Evolutionary conservation across 2,113 vertebrate species (phyloP).

Genomic region (Boulengeromyrus knoepffleri): DNA sequence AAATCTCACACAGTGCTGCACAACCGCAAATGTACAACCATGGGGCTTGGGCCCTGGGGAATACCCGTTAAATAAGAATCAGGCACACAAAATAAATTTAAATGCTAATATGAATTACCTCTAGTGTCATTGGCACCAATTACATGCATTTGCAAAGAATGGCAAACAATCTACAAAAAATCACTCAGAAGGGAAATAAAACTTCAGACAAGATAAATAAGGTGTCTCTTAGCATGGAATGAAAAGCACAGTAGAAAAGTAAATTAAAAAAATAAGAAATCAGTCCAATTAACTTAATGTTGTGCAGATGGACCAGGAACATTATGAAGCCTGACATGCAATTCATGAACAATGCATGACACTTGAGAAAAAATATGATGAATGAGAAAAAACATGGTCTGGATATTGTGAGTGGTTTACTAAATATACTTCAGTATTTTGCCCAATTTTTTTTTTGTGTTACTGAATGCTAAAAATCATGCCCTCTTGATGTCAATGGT

Average conservation of each 20-base stretch:
- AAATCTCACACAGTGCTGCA: background rate
- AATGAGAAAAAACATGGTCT: background rate
- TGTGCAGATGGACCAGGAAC: background rate
- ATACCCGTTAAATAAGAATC: background rate
- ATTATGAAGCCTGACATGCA: background rate
- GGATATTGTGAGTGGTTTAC: background rate
- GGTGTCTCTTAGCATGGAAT: background rate
- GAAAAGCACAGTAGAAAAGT: background rate
- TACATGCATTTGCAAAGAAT: background rate
- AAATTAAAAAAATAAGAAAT: background rate
- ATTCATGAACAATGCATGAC: background rate
- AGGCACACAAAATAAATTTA: background rate
- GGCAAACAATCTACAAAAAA: background rate
- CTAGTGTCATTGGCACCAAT: background rate
- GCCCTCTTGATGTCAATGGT: background rate
- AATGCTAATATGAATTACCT: background rate
- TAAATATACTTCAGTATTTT: background rate
- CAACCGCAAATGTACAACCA: background rate
- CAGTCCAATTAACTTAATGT: background rate
- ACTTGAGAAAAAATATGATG: background rate
- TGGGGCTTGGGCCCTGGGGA: background rate
- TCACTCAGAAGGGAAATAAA: background rate
- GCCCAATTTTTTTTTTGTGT: background rate
- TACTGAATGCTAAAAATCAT: background rate
- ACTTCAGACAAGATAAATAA: background rate